Base-by-base conservation (phyloP, 2,888 invertebrate genomes). In the Anthrax anthrax region DNA sequence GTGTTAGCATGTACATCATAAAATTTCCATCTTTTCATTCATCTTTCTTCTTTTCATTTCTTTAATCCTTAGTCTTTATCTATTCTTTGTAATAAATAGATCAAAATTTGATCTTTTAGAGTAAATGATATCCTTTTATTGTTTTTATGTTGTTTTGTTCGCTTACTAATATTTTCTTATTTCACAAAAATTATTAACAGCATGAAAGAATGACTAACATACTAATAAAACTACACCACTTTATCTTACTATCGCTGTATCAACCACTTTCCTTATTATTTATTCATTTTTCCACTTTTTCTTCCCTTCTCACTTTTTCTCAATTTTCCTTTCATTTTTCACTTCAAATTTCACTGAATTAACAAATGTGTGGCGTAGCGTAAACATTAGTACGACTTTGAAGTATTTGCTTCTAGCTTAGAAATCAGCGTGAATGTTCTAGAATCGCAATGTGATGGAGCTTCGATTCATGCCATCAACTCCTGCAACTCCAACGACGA, bases 381-480 rank as follows among this genome's bases (percentile, higher is more conserved):
- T 51, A 52, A 52, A 51, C 40, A 47, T 51, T 54, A 53, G 57
- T 55, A 53, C 55, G 54, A 56, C 53, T 56, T 51, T 56, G 53
- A 56, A 55, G 52, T 53, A 54, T 56, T 53, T 52, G 52, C 55
- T 55, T 57, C 55, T 58, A 57, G 59, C 57, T 56, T 57, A 58
- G 60, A 59, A 58, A 59, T 64, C 56, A 60, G 63, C 63, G 58
- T 65, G 57, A 59, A 58, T 63, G 61, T 66, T 66, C 57, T 63
- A 66, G 65, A 66, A 66, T 60, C 63, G 64, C 56, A 66, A 66
- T 55, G 62, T 65, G 56, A 64, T 61, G 68, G 66, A 60, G 63
- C 62, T 60, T 55, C 64, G 60, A 54, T 71, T 64, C 61, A 64
- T 61, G 62, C 63, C 48, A 57, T 52, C 51, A 29, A 36, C 34